These are phyloP conservation scores for Rhinella marina DNA, from an alignment of 2,797 vertebrate genomes.

Conservation along the genomic window DNA sequence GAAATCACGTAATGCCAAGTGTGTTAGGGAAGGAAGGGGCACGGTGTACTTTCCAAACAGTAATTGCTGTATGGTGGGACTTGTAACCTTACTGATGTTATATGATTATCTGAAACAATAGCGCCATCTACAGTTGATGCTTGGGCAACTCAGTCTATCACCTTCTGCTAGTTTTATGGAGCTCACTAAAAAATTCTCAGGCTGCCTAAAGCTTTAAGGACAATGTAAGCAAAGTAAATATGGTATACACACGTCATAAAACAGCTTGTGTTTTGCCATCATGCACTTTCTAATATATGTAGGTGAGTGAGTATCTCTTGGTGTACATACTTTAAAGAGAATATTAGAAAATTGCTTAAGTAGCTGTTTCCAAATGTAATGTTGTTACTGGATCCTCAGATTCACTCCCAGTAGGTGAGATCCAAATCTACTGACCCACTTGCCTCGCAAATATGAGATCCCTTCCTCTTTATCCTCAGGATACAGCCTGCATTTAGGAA, in stretches of 20 bases:
- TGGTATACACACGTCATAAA: neutral
- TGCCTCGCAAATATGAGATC: neutral
- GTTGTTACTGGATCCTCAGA: neutral
- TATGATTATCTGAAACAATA: constrained; percentile 8
- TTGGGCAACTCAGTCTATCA: constrained; percentile 9
- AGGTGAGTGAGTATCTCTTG: neutral
- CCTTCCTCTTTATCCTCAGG: neutral
- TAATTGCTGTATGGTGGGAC: constrained; percentile 20
- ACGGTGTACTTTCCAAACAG: constrained; percentile 27
- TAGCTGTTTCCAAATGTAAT: neutral
- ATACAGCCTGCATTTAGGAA: too few species aligned
- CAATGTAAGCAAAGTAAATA: neutral
- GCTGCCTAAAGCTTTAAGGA: neutral
- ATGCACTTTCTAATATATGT: neutral
- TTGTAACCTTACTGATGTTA: neutral
- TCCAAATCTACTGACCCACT: neutral
- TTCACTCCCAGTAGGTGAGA: neutral
- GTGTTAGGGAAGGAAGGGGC: constrained; percentile 20
- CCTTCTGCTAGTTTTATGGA: neutral
- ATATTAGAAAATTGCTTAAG: neutral
- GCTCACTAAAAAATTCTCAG: neutral
- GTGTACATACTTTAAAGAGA: neutral
- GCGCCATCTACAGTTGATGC: constrained; percentile 46
- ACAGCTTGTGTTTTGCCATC: neutral
- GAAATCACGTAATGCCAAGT: constrained; percentile 40